phyloP scores from a whole-genome alignment of 64 coral and sea anemone genomes.

The Porites lutea region DNA sequence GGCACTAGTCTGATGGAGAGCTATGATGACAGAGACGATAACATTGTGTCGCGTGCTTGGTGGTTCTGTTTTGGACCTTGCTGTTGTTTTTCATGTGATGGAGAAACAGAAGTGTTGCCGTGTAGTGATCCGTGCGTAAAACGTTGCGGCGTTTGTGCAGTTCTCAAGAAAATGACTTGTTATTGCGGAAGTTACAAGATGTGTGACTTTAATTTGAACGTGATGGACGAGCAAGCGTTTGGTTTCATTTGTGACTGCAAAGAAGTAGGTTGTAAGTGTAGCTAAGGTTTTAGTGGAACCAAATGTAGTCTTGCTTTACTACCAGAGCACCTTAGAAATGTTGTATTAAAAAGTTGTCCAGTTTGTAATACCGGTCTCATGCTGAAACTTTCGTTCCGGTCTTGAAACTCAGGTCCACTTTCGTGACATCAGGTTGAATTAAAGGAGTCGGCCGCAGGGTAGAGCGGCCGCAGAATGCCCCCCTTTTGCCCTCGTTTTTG shows the following conservation, averaged over 20 bases:
- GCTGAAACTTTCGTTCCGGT: too few species aligned
- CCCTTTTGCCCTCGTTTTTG: too few species aligned
- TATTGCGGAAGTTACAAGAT: conserved; percentile 38
- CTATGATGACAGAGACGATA: conserved; percentile 22
- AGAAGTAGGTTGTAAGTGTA: conserved; percentile 12
- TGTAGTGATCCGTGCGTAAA: conserved; percentile 15
- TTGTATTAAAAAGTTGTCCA: too few species aligned
- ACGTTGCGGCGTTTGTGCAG: conserved; percentile 11
- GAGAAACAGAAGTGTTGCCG: conserved; percentile 27
- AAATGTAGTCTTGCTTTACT: too few species aligned
- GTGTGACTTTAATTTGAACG: conserved; percentile 24
- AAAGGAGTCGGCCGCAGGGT: too few species aligned
- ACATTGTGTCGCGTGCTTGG: neutral
- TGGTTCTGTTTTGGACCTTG: conserved; percentile 40
- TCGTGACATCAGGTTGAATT: too few species aligned
- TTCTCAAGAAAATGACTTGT: conserved; percentile 40
- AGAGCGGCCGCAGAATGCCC: too few species aligned
- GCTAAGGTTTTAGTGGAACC: neutral
- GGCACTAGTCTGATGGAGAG: conserved; percentile 6
- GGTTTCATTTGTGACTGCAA: conserved; percentile 46
- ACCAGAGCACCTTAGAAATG: too few species aligned
- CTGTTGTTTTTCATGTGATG: conserved; percentile 40
- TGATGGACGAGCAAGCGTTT: conserved; percentile 41
- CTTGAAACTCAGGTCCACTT: too few species aligned
- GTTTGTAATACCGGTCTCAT: too few species aligned